Evolutionary conservation across 2,113 vertebrate genomes (phyloP), one percentile per base, ranked within the genome.

Genomic region (Erinaceus europaeus): DNA sequence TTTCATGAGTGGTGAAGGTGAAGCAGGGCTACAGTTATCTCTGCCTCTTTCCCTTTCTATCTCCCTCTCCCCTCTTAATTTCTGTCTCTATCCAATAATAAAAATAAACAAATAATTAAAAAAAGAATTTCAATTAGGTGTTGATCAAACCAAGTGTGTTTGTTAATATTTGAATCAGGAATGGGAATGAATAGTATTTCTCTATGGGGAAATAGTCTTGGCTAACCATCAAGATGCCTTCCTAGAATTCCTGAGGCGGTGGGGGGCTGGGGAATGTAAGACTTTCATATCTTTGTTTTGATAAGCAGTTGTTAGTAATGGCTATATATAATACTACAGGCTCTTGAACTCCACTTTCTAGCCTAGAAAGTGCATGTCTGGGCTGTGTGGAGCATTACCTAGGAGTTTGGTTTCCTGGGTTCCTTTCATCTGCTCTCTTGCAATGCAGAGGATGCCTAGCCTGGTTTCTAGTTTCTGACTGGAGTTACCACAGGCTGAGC

Each of bases 331-430:
- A 86, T 91, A 36, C 61, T 62, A n/a, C 23, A 29, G 57, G 25
- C 44, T 82, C 84, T 72, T 75, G 38, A 76, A 71, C 80, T 92
- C 65, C 20, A 83, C 57, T 93, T 92, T 78, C 77, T 71, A 74
- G 64, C 89, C 27, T 68, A 78, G 73, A 89, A 87, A 94, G 53
- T 90, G 77, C 89, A 92, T 95, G 93, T 94, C 84, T 94, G 87
- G 69, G 89, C 92, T 78, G 14, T 89, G 73, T 72, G 59, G 68
- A 94, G 59, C 84, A 93, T 95, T 93, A 88, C 86, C 89, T 84
- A 92, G 93, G 92, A 96, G 92, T 86, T 91, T 50, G 62, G 93
- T 95, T 92, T 94, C 93, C 93, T 86, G 84, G 94, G 92, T 89
- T 95, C 90, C 89, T 93, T 91, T 93, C 71, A 84, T 86, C 74